Evolutionary conservation across 2,113 vertebrate genomes (phyloP).

Genomic region (Cottus gobio): DNA sequence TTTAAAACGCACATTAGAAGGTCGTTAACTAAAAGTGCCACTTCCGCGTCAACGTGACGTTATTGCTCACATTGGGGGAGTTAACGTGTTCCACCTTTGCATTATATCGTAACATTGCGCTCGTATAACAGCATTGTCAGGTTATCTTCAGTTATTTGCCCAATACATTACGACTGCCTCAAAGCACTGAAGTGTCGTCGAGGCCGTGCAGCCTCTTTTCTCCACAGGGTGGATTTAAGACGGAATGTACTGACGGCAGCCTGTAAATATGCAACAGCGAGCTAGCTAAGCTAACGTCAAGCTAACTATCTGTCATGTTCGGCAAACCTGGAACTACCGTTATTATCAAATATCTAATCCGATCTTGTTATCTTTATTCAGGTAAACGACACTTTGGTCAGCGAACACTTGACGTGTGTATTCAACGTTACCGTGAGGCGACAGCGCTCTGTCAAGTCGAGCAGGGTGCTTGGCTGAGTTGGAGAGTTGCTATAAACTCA

Average conservation of each 20-base stretch:
- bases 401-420: not conserved
- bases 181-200: not conserved
- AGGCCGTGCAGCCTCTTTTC: not conserved
- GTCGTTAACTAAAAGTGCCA: not conserved
- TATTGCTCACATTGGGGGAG: not conserved
- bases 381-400: not conserved
- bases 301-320: not conserved
- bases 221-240: too few species aligned
- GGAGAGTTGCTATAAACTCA: not conserved
- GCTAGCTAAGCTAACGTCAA: not conserved
- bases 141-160: not conserved
- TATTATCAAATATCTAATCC: not conserved
- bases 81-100: not conserved
- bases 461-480: not conserved
- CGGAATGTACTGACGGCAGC: not conserved
- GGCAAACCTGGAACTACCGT: not conserved
- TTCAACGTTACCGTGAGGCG: not conserved
- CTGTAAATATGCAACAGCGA: not conserved
- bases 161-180: too few species aligned
- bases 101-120: not conserved
- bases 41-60: not conserved
- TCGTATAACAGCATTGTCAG: not conserved
- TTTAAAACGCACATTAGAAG: not conserved
- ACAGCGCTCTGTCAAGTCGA: not conserved
- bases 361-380: not conserved